These are phyloP conservation scores for Triplophysa bombifrons DNA, from an alignment of 2,797 vertebrate genomes.

Conservation along the genomic window DNA sequence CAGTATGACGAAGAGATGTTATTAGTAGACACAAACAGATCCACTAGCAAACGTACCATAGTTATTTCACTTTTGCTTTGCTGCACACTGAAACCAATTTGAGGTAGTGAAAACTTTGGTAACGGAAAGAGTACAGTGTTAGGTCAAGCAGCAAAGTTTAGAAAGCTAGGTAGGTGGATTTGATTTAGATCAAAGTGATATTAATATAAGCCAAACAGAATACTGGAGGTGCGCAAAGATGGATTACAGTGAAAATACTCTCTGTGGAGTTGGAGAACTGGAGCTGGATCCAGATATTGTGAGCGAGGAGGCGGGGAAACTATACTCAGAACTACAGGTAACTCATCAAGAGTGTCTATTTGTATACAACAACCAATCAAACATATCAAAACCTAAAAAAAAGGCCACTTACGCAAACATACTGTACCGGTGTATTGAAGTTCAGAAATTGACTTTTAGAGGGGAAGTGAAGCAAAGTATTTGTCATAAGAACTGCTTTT, in stretches of 20 bases:
- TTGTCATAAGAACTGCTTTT: conserved; percentile 30
- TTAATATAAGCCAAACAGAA: not conserved
- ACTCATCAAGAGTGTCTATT: conserved; percentile 14
- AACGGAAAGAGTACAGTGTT: conserved; percentile 15
- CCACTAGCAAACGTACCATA: conserved; percentile 5
- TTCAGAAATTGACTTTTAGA: conserved; percentile 17
- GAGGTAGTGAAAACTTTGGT: conserved; percentile 28
- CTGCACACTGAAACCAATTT: conserved; percentile 20
- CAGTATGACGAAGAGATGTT: conserved; percentile 22
- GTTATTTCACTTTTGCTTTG: conserved; percentile 11
- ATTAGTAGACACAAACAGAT: not conserved
- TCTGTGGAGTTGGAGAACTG: conserved; percentile 73
- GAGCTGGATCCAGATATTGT: conserved; percentile 81
- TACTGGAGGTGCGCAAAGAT: conserved; percentile 55
- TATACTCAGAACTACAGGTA: conserved; percentile 83
- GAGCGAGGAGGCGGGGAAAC: conserved; percentile 81
- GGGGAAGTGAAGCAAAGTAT: conserved; percentile 43
- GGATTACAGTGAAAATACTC: conserved; percentile 74
- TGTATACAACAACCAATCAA: conserved; percentile 1
- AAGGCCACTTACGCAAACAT: not conserved
- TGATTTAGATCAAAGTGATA: not conserved
- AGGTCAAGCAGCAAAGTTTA: not conserved
- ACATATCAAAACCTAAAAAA: not conserved
- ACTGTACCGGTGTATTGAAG: not conserved
- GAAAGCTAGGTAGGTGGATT: not conserved